These are phyloP conservation scores for Troglohyphantes excavatus DNA, from an alignment of 2,888 invertebrate species.

Conservation along the genomic window DNA sequence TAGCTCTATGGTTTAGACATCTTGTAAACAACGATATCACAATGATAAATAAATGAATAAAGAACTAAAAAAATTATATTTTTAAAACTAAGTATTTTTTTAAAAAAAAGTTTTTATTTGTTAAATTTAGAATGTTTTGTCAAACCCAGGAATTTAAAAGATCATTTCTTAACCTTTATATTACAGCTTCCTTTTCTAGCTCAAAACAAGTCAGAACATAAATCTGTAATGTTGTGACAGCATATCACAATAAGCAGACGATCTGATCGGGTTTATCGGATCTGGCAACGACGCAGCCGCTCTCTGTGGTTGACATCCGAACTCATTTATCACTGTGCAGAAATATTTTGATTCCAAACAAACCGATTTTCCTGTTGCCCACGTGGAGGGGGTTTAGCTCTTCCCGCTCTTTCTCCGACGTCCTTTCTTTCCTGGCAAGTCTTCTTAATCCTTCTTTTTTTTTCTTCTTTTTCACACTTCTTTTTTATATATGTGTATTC, in stretches of 20 bases:
- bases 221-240: conserved; percentile 34
- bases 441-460: conserved; percentile 35
- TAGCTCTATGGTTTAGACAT: too few relatives aligned
- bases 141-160: too few relatives aligned
- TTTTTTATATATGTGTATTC: neutral
- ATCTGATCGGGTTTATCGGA: conserved; percentile 48
- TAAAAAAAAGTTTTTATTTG: too few relatives aligned
- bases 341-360: conserved; percentile 73
- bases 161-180: too few relatives aligned
- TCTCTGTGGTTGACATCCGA: conserved; percentile 56
- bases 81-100: too few relatives aligned
- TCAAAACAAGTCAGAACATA: neutral
- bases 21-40: too few relatives aligned
- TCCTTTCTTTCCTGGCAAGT: conserved; percentile 14
- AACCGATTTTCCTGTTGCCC: conserved; percentile 23
- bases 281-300: conserved; percentile 3
- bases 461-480: conserved; percentile 18
- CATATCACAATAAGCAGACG: conserved; percentile 5
- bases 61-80: too few relatives aligned
- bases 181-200: too few relatives aligned
- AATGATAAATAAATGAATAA: too few relatives aligned
- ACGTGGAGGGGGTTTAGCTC: neutral
- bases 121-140: too few relatives aligned
- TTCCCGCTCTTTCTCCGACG: neutral
- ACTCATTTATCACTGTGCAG: conserved; percentile 58